Evolutionary conservation across 1,140 invertebrate species (phyloP).

Genomic region (Drosophila subobscura): DNA sequence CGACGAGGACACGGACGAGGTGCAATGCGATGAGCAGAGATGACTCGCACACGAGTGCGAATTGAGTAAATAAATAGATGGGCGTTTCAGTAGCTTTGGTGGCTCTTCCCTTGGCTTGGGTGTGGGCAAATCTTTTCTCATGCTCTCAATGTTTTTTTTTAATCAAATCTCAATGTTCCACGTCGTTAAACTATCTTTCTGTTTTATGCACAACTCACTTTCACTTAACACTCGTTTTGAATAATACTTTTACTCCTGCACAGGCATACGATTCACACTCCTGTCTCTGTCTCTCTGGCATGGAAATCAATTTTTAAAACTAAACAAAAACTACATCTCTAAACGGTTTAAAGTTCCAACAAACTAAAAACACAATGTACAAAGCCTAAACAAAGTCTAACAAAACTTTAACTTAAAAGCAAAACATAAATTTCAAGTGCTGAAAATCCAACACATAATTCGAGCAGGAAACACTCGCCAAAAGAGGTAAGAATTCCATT

Average conservation of each 20-base stretch:
- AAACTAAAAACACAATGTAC: constrained; percentile 38
- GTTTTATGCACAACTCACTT: constrained; percentile 49
- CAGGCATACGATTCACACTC: constrained; percentile 37
- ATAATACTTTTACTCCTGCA: constrained; percentile 30
- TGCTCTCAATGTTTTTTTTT: constrained; percentile 27
- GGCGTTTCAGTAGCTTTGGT: constrained; percentile 47
- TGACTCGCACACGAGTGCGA: constrained; percentile 47
- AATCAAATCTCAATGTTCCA: constrained; percentile 42
- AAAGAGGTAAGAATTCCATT: constrained; percentile 22
- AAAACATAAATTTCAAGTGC: constrained; percentile 22
- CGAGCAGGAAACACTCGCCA: constrained; percentile 1
- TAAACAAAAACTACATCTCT: constrained; percentile 9
- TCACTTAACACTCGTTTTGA: constrained; percentile 34
- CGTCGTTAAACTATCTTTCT: constrained; percentile 21
- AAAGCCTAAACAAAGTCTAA: constrained; percentile 40
- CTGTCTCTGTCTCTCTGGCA: constrained; percentile 45
- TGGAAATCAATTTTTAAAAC: constrained; percentile 28
- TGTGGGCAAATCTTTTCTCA: constrained; percentile 34
- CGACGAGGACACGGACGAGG: constrained; percentile 20
- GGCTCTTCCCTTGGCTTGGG: constrained; percentile 27
- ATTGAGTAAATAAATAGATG: constrained; percentile 68
- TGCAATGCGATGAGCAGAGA: constrained; percentile 28
- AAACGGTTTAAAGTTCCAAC: constrained; percentile 48
- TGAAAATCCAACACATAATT: constrained; percentile 15
- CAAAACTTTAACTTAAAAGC: constrained; percentile 8